phyloP scores from a whole-genome alignment of 1,140 invertebrate genomes.

The Bombus sibiricus region DNA sequence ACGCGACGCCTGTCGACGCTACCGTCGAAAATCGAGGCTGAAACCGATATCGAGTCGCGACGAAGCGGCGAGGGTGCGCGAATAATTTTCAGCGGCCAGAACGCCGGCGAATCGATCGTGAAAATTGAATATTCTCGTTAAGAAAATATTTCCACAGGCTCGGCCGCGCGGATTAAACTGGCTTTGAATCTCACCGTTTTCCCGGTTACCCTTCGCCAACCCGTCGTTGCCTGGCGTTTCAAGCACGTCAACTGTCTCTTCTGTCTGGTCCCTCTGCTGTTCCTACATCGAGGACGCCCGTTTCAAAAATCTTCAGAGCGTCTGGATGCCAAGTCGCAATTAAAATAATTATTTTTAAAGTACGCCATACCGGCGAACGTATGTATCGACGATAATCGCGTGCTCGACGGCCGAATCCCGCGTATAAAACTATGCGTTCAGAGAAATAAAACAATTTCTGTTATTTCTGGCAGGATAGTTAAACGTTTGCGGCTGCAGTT shows the following conservation, averaged over 20 bases:
- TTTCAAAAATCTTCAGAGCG: slow-evolving; percentile 13
- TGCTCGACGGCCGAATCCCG: background rate
- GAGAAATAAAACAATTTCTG: background rate
- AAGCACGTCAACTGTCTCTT: slow-evolving; percentile 1
- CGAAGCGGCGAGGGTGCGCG: slow-evolving; percentile 37
- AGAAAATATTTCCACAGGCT: slow-evolving; percentile 65
- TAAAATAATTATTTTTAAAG: slow-evolving; percentile 42
- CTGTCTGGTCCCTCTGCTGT: background rate
- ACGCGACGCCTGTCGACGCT: background rate
- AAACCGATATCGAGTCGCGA: slow-evolving; percentile 28
- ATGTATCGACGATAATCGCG: slow-evolving; percentile 8
- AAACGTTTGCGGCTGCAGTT: background rate
- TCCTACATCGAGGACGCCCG: background rate
- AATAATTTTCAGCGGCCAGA: slow-evolving; percentile 57
- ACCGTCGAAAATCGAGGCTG: background rate
- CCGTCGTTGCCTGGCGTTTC: background rate
- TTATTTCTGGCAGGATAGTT: background rate
- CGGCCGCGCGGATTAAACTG: slow-evolving; percentile 49
- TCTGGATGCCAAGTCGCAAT: slow-evolving; percentile 7
- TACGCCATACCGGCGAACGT: background rate
- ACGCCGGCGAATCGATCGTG: slow-evolving; percentile 57
- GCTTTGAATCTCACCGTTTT: slow-evolving; percentile 50
- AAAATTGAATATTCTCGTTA: slow-evolving; percentile 72
- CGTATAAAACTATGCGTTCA: background rate
- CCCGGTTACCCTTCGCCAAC: background rate